Percentiles rank a stretch among this genome's conserved stretches.
Evolutionary conservation across 2,113 vertebrate species (phyloP).

Genomic region (Pao palembangensis): DNA sequence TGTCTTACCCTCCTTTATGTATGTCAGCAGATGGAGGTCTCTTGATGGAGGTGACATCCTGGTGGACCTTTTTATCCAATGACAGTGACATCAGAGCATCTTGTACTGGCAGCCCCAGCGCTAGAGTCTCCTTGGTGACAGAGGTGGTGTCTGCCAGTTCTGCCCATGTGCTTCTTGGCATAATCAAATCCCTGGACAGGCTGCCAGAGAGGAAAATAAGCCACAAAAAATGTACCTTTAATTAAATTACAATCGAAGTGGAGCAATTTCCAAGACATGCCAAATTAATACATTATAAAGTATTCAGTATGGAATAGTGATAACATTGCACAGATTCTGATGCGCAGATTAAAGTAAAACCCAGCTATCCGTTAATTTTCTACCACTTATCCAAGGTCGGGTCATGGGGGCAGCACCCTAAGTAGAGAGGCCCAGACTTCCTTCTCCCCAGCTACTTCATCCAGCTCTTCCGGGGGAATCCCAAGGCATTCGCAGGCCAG

Average conservation of each 20-base stretch:
- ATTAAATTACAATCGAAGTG: neutral
- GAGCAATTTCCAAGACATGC: too few relatives aligned
- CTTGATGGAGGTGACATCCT: constrained; percentile 88
- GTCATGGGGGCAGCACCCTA: too few relatives aligned
- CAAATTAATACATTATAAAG: too few relatives aligned
- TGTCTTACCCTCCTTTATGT: constrained; percentile 84
- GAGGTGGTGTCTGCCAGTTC: constrained; percentile 87
- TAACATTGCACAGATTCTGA: too few relatives aligned
- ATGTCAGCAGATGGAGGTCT: constrained; percentile 87
- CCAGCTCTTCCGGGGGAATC: too few relatives aligned
- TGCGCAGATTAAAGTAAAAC: too few relatives aligned
- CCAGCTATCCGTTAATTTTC: too few relatives aligned
- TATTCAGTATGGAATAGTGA: too few relatives aligned
- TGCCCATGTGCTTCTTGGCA: constrained; percentile 95
- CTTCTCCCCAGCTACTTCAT: too few relatives aligned
- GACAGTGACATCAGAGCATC: constrained; percentile 81
- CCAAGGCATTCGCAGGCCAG: too few relatives aligned
- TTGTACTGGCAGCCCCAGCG: constrained; percentile 85
- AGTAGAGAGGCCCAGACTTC: too few relatives aligned
- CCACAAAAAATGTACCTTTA: neutral
- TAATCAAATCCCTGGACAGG: constrained; percentile 98
- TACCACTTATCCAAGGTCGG: too few relatives aligned
- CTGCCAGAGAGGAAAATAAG: constrained; percentile 58
- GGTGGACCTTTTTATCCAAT: constrained; percentile 84
- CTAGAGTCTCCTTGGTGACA: constrained; percentile 91